phyloP scores from a whole-genome alignment of 2,113 vertebrate species.

The Rhodinocichla rosea region DNA sequence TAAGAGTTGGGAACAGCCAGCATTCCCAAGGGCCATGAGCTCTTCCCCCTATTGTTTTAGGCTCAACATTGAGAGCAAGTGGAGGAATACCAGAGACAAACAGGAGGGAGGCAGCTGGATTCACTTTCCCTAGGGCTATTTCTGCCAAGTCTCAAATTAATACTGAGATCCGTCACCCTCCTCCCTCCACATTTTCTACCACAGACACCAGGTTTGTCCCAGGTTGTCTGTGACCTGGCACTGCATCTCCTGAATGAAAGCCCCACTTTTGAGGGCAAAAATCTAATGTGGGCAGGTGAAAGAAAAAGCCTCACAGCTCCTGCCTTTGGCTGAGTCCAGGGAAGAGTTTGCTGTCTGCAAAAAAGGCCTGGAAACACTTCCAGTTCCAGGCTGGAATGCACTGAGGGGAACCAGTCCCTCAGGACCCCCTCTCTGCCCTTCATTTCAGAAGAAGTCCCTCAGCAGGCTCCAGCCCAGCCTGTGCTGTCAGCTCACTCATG shows the following conservation, averaged over 20 bases:
- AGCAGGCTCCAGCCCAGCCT: constrained; percentile 1
- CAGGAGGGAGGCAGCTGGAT: not conserved
- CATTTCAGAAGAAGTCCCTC: not conserved
- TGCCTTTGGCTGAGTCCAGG: not conserved
- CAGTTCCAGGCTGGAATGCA: rapidly evolving
- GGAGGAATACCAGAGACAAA: not conserved
- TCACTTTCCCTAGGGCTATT: not conserved
- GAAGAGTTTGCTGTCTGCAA: not conserved
- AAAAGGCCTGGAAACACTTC: not conserved
- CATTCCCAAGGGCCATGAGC: not conserved
- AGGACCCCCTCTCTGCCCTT: not conserved
- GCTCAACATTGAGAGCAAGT: not conserved
- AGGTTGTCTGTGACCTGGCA: not conserved
- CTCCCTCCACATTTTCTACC: not conserved
- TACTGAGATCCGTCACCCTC: not conserved
- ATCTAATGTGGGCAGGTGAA: not conserved
- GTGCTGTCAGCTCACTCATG: not conserved
- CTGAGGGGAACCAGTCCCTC: not conserved
- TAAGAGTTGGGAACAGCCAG: not conserved
- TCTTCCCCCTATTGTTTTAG: constrained; percentile 9
- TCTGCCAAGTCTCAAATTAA: constrained; percentile 12
- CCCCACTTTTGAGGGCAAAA: not conserved
- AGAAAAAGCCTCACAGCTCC: not conserved
- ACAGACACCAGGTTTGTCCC: not conserved
- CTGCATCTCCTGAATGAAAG: not conserved